phyloP scores from a whole-genome alignment of 2,797 vertebrate genomes.

The Malacoctenus gilli region DNA sequence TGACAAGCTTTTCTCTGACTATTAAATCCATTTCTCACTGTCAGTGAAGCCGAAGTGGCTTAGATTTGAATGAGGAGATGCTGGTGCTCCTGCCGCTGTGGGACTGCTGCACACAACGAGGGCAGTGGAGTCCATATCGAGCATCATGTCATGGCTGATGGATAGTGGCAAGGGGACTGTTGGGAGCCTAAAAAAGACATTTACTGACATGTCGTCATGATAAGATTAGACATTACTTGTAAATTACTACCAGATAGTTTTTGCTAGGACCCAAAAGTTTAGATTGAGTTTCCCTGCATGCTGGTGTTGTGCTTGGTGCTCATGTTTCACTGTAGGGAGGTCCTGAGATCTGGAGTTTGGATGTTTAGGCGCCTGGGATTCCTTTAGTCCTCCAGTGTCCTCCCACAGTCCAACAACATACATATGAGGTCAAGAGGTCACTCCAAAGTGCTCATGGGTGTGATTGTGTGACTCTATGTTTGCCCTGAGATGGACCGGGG shows the following conservation, averaged over 20 bases:
- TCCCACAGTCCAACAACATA: too few species aligned
- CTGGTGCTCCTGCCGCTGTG: slow-evolving; percentile 56
- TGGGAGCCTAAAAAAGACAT: slow-evolving; percentile 1
- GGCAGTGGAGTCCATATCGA: slow-evolving; percentile 34
- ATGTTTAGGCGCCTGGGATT: too few species aligned
- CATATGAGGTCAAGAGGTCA: too few species aligned
- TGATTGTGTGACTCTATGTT: too few species aligned
- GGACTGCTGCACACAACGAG: slow-evolving; percentile 51
- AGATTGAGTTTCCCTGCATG: too few species aligned
- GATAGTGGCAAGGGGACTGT: slow-evolving; percentile 10
- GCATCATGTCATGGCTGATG: slow-evolving; percentile 43
- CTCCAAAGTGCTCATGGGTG: too few species aligned
- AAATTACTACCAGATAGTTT: slow-evolving; percentile 9
- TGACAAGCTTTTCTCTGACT: slow-evolving; percentile 80
- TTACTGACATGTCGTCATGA: not conserved
- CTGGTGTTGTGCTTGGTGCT: too few species aligned
- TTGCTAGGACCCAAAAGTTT: too few species aligned
- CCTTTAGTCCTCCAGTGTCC: too few species aligned
- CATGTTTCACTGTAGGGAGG: too few species aligned
- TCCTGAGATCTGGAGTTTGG: too few species aligned
- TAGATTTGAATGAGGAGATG: slow-evolving; percentile 74
- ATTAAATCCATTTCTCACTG: slow-evolving; percentile 84
- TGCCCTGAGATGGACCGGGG: too few species aligned
- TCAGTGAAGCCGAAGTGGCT: slow-evolving; percentile 68
- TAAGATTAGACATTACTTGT: not conserved